Base-by-base conservation (phyloP, 1,140 invertebrate genomes). In the Sinella curviseta region DNA sequence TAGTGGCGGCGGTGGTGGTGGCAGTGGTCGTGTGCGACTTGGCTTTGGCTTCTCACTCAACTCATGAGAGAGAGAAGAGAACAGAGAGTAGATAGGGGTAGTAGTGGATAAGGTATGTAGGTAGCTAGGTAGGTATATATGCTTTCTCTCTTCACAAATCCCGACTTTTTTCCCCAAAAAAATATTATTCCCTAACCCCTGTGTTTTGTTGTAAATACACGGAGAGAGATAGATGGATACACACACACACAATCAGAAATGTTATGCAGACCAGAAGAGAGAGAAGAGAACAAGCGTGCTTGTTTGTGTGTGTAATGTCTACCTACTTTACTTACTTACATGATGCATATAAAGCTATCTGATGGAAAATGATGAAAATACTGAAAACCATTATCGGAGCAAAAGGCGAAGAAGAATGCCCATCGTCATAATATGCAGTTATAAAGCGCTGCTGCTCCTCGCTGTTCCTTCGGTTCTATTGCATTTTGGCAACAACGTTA, bases 71-170 rank as follows among this genome's bases (percentile, higher is more conserved):
- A 48, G 39, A 48, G 39, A 48, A 20, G 8, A 8, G 20, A 4
- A 65, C 57, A 65, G 57, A 12, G 24, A 14, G 16, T 26, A 65
- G 57, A 26, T 16, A 65, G 14, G 16, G 14, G 57, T 65, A 48
- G 39, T 48, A 48, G 8, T n/a, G 4, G 26, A n/a, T 26, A 17
- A 65, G 26, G 57, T 65, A 26, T n/a, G 57, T 26, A 26, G 24
- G 39, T 48, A 65, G 26, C 57, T 12, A 65, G 57, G 14, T 65
- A 12, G 8, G 39, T 20, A 12, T 48, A 8, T n/a, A 12, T 70
- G 65, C 65, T 70, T 70, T 70, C 65, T 70, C 65, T 70, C 65
- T 33, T 70, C 65, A 31, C 65, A 70, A 70, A 70, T 70, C 65
- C 65, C 65, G 65, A 70, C 31, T 30, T 70, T 70, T 60, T 70